Conservation (phyloP, 2,888 invertebrate species). For the Euspilapteryx auroguttella region DNA sequence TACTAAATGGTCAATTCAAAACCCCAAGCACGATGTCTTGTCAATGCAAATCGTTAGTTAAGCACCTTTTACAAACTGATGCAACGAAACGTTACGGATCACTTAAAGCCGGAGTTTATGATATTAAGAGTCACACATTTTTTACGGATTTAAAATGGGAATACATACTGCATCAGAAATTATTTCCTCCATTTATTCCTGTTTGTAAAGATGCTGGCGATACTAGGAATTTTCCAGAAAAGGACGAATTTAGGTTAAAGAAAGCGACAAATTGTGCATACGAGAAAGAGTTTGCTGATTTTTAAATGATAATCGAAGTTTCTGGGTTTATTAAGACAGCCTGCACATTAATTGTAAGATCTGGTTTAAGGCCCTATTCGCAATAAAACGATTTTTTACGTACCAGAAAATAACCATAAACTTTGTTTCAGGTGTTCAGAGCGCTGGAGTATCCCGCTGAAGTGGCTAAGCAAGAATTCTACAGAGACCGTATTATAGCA, state of each 20-base stretch:
- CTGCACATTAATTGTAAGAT: no score
- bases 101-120: conserved; percentile 81
- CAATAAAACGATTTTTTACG: no score
- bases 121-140: conserved; percentile 91
- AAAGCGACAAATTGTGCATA: conserved; percentile 54
- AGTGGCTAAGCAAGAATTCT: conserved; percentile 64
- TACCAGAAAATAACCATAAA: no score
- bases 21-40: conserved; percentile 78
- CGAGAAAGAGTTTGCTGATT: conserved; percentile 68
- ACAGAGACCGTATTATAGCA: conserved; percentile 60
- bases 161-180: conserved; percentile 73
- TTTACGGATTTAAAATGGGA: conserved; percentile 83
- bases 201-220: conserved; percentile 60
- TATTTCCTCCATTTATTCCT: conserved; percentile 65
- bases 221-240: conserved; percentile 71
- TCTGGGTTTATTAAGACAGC: no score
- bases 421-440: conserved; percentile 81
- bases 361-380: no score
- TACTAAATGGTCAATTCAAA: conserved; percentile 83
- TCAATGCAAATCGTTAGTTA: conserved; percentile 77
- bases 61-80: conserved; percentile 70
- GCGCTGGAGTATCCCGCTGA: conserved; percentile 79
- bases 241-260: conserved; percentile 56
- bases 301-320: conserved; percentile 56
- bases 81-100: conserved; percentile 74